Evolutionary conservation across 2,113 vertebrate species (phyloP), one percentile per base, ranked within the genome.

Genomic region (Ailuropoda melanoleuca): DNA sequence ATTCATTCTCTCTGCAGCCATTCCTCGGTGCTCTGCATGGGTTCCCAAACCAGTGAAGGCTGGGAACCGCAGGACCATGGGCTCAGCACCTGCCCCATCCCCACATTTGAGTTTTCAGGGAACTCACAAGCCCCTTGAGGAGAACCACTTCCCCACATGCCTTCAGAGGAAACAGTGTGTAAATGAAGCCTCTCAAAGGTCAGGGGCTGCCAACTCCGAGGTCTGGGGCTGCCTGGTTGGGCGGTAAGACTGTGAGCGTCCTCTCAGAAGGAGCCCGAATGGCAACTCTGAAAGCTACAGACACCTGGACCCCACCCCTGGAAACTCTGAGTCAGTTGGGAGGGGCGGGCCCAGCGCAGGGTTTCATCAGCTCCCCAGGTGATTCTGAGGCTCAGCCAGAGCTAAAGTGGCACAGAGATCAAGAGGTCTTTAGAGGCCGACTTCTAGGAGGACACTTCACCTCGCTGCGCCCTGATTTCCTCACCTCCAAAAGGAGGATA

Each of bases 311-410:
- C 74, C 95, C 95, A 95, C 95, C 97, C 78, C 62, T 82, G 97
- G 97, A 98, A 97, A 96, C 87, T 97, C 70, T 97, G 97, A 98
- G 97, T 98, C 97, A 97, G 55, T 48, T 37, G 58, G 31, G 11
- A 50, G 21, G 87, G 97, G 95, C 0, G 1, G 75, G 95, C 34
- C 24, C 4, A 14, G 43, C 14, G 0, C 39, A 48, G 55, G 91
- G 96, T 96, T 96, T 96, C 96, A 43, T 8, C 88, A 77, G 82
- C 85, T 88, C 43, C 48, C 39, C 66, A 72, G 88, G 83, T 89
- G 89, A 82, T 77, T 92, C 64, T 64, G 55, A 56, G 39, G 60
- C 74, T 78, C 50, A 43, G 66, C 62, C 55, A 62, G 78, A 31
- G 37, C 78, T 64, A 29, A 4, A 1, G 48, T 4, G 31, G 34